Conservation (phyloP, 2,113 vertebrate species). For the Aphelocoma coerulescens region DNA sequence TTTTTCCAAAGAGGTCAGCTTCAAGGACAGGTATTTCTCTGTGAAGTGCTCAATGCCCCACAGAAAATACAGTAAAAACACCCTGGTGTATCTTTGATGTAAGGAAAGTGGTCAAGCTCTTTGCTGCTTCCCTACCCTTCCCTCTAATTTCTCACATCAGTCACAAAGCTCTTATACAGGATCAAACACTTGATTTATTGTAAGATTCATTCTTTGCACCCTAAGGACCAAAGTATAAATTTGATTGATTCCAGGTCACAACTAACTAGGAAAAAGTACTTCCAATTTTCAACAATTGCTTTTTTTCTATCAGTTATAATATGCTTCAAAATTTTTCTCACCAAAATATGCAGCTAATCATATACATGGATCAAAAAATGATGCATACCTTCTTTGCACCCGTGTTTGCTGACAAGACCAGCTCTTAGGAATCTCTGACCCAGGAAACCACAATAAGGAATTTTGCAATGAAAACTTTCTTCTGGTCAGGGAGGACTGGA, state of each 20-base stretch:
- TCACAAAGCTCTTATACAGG: accelerated
- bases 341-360: not conserved
- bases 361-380: not conserved
- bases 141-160: not conserved
- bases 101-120: not conserved
- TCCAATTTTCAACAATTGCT: not conserved
- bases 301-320: not conserved
- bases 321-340: not conserved
- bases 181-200: not conserved
- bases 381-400: not conserved
- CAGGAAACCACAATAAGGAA: not conserved
- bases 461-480: not conserved
- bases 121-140: not conserved
- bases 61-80: not conserved
- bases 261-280: not conserved
- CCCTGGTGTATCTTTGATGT: not conserved
- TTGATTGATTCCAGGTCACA: not conserved
- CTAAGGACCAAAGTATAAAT: not conserved
- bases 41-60: not conserved
- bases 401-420: not conserved
- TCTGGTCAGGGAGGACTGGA: not conserved
- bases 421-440: not conserved
- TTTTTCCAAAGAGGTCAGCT: not conserved
- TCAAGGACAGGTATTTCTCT: not conserved
- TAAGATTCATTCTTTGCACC: not conserved